Evolutionary conservation across 2,113 vertebrate species (phyloP).

Genomic region (Syrmaticus mikado): DNA sequence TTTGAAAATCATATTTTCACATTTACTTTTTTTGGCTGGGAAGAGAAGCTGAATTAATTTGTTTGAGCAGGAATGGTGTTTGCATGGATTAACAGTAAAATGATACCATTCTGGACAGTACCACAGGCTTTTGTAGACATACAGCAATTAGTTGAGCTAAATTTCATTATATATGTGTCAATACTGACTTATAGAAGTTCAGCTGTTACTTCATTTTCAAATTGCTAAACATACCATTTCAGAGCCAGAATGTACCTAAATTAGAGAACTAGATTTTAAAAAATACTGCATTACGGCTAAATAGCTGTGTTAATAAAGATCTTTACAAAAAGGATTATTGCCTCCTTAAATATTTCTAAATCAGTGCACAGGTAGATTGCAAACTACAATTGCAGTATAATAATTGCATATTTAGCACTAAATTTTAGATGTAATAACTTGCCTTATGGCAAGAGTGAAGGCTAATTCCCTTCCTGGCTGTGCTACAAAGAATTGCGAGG

Average conservation of each 20-base stretch:
- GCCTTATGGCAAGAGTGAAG: neutral
- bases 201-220: neutral
- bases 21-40: neutral
- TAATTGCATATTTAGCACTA: conserved; percentile 1
- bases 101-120: neutral
- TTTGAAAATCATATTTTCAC: neutral
- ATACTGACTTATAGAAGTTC: neutral
- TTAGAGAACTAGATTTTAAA: neutral
- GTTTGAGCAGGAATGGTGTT: neutral
- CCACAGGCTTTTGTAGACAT: neutral
- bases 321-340: neutral
- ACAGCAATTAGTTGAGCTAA: neutral
- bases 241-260: neutral
- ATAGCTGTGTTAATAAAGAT: neutral
- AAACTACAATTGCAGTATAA: neutral
- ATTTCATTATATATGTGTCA: neutral
- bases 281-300: neutral
- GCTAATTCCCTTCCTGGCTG: neutral
- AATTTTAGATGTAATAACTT: neutral
- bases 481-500: neutral
- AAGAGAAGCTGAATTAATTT: neutral
- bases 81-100: neutral
- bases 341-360: neutral
- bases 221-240: neutral
- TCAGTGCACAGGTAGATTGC: conserved; percentile 33